Evolutionary conservation across 2,888 invertebrate species (phyloP).

Genomic region (Nomada ruficornis): DNA sequence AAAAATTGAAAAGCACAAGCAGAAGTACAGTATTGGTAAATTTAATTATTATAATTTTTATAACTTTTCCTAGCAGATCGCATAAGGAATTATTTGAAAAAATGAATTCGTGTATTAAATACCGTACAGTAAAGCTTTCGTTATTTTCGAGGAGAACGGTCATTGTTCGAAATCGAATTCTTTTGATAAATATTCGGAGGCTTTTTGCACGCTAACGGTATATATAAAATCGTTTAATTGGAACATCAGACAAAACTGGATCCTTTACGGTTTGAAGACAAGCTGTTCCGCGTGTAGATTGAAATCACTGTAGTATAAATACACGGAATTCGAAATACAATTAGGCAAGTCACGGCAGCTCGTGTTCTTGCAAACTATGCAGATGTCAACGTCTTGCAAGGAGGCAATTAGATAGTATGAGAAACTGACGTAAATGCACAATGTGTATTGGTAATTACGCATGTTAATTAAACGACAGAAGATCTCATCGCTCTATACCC

Average conservation of each 20-base stretch:
- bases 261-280: not conserved
- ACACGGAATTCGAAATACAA: constrained; percentile 6
- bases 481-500: not conserved
- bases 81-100: too few relatives aligned
- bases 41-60: too few relatives aligned
- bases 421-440: not conserved
- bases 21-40: not conserved
- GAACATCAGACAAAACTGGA: not conserved
- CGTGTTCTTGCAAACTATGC: constrained; percentile 5
- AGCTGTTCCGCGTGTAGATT: not conserved
- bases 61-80: too few relatives aligned
- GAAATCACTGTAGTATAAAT: not conserved
- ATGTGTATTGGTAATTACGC: constrained; percentile 1
- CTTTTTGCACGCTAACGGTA: too few relatives aligned
- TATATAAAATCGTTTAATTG: not conserved
- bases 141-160: too few relatives aligned
- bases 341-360: constrained; percentile 7
- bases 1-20: not conserved
- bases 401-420: constrained; percentile 8
- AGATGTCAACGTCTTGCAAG: constrained; percentile 3
- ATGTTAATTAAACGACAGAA: not conserved
- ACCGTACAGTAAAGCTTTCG: too few relatives aligned
- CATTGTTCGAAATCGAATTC: too few relatives aligned
- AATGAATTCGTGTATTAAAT: too few relatives aligned
- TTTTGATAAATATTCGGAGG: too few relatives aligned